Conservation (phyloP, 2,113 vertebrate species). For the Alaudala cheleensis region DNA sequence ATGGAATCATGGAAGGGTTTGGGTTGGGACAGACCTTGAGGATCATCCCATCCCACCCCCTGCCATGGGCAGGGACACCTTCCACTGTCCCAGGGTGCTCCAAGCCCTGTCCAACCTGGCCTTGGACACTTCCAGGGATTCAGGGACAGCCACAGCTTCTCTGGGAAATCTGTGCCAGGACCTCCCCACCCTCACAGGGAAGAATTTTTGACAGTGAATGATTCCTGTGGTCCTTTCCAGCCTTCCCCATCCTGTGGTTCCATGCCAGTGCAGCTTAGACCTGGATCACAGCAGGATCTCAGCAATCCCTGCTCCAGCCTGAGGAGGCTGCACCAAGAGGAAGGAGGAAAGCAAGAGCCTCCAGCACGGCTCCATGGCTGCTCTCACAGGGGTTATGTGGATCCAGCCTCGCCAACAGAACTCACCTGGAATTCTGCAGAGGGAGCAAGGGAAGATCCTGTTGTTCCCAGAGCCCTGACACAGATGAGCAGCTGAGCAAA, state of each 20-base stretch:
- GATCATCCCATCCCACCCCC: rapidly evolving
- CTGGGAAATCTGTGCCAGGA: background rate
- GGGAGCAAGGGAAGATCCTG: background rate
- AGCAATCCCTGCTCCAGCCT: background rate
- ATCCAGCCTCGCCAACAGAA: background rate
- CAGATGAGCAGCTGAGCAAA: rapidly evolving
- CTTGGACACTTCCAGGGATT: background rate
- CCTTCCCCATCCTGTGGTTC: background rate
- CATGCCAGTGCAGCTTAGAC: background rate
- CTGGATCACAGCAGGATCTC: background rate
- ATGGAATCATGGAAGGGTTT: background rate
- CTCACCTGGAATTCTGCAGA: background rate
- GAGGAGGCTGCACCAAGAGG: background rate
- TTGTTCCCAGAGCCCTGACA: background rate
- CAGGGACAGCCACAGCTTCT: background rate
- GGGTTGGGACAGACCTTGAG: background rate
- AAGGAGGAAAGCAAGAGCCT: background rate
- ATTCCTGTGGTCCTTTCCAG: background rate
- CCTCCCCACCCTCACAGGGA: background rate
- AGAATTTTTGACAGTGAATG: background rate
- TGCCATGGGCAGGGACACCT: background rate
- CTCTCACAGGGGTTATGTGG: background rate
- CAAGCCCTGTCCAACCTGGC: rapidly evolving
- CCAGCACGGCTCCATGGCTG: background rate
- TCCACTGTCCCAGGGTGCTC: rapidly evolving